phyloP scores from a whole-genome alignment of 2,113 vertebrate genomes.

The Pterophyllum scalare region DNA sequence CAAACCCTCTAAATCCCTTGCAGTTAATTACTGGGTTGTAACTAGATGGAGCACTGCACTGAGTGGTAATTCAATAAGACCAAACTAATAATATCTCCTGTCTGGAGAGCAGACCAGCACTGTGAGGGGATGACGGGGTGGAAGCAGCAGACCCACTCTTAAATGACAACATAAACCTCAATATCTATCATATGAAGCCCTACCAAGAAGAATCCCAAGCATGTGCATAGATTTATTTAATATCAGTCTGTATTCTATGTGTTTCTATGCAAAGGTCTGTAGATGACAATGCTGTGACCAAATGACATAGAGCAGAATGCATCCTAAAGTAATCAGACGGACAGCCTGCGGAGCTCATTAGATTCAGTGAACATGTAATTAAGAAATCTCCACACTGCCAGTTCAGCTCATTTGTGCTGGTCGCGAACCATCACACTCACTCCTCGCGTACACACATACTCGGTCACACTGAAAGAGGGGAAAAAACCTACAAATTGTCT shows the following conservation, averaged over 20 bases:
- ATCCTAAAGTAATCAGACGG: slow-evolving; percentile 61
- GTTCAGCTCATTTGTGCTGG: slow-evolving; percentile 14
- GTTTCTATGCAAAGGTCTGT: background rate
- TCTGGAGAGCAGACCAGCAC: slow-evolving; percentile 52
- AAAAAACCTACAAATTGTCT: background rate
- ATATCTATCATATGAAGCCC: slow-evolving; percentile 44
- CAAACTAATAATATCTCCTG: slow-evolving; percentile 75
- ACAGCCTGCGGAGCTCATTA: slow-evolving; percentile 64
- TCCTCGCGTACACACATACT: background rate
- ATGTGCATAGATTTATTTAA: slow-evolving; percentile 29
- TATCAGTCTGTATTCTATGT: background rate
- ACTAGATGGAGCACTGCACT: slow-evolving; percentile 58
- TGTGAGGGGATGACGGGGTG: background rate
- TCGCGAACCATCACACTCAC: slow-evolving; percentile 7
- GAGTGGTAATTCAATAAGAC: slow-evolving; percentile 77
- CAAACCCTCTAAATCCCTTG: slow-evolving; percentile 65
- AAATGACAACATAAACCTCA: slow-evolving; percentile 20
- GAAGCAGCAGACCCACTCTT: slow-evolving; percentile 29
- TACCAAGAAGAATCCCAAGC: slow-evolving; percentile 15
- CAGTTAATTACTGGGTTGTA: slow-evolving; percentile 70
- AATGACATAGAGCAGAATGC: slow-evolving; percentile 50
- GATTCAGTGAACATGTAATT: slow-evolving; percentile 65
- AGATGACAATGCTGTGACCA: slow-evolving; percentile 19
- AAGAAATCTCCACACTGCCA: slow-evolving; percentile 53
- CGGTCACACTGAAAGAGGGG: background rate